Conservation (phyloP, 2,113 vertebrate species). For the Pipa parva region DNA sequence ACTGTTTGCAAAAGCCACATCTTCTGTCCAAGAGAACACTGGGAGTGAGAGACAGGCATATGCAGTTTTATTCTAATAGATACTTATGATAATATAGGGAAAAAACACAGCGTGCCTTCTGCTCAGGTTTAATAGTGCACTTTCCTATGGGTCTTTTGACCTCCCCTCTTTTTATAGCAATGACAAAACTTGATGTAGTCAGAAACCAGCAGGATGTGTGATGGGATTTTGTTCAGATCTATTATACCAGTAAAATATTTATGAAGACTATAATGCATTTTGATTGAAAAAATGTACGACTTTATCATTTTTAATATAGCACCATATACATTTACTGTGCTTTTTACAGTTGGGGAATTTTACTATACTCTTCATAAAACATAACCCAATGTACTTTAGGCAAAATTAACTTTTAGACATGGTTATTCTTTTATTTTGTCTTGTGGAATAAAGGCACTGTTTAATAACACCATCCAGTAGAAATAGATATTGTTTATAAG, state of each 20-base stretch:
- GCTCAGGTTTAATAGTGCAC: not conserved
- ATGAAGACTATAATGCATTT: constrained; percentile 15
- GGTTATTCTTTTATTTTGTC: not conserved
- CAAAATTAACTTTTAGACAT: not conserved
- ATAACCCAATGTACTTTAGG: not conserved
- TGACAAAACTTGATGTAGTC: not conserved
- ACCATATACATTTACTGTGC: not conserved
- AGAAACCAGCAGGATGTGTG: constrained; percentile 51
- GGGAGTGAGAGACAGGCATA: not conserved
- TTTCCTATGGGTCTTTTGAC: not conserved
- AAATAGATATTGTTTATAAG: too few relatives aligned
- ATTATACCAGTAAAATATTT: constrained; percentile 13
- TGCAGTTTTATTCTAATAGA: not conserved
- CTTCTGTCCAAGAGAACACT: not conserved
- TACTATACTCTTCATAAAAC: too few relatives aligned
- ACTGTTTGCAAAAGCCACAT: not conserved
- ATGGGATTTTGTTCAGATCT: constrained; percentile 41
- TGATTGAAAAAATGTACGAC: not conserved
- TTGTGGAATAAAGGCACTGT: too few relatives aligned
- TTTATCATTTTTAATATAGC: not conserved
- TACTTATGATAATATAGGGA: not conserved
- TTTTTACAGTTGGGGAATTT: not conserved
- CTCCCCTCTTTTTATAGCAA: not conserved
- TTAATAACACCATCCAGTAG: too few relatives aligned
- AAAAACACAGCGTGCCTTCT: not conserved